These are phyloP conservation scores for rabbit (Oryctolagus cuniculus) DNA, from an alignment of 2,113 vertebrate genomes.

Conservation along the genomic window DNA sequence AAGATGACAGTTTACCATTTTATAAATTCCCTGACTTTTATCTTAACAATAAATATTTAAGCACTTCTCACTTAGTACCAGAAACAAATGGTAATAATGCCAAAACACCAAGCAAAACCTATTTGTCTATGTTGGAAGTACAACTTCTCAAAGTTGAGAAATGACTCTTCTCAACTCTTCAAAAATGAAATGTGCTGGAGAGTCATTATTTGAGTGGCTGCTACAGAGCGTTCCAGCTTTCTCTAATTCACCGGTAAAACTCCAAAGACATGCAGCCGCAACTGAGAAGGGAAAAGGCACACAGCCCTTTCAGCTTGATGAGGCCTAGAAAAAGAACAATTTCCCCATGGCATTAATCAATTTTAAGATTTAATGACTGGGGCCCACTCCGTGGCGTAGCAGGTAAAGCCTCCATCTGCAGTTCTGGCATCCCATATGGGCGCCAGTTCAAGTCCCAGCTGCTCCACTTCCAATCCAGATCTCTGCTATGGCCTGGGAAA, in stretches of 20 bases:
- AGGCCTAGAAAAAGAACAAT: not conserved
- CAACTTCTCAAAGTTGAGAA: not conserved
- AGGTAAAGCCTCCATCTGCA: no score
- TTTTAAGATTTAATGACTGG: not conserved
- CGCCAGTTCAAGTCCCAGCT: no score
- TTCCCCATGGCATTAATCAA: not conserved
- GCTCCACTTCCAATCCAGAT: no score
- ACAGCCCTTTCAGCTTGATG: slow-evolving; percentile 9
- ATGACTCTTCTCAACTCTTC: not conserved
- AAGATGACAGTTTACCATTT: not conserved
- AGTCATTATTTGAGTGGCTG: slow-evolving; percentile 69
- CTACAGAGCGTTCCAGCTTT: not conserved
- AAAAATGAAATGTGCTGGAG: not conserved
- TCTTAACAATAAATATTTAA: not conserved
- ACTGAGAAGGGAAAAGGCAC: not conserved
- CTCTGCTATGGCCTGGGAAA: no score
- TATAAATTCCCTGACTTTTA: not conserved
- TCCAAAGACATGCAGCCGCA: not conserved
- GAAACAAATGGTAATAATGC: not conserved
- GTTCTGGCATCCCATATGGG: no score
- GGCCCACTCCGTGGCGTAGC: no score
- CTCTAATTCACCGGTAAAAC: not conserved
- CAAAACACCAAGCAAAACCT: not conserved
- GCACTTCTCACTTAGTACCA: not conserved
- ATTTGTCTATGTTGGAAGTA: not conserved